Evolutionary conservation across 2,113 vertebrate genomes (phyloP).

Genomic region (Rhinolophus sinicus): DNA sequence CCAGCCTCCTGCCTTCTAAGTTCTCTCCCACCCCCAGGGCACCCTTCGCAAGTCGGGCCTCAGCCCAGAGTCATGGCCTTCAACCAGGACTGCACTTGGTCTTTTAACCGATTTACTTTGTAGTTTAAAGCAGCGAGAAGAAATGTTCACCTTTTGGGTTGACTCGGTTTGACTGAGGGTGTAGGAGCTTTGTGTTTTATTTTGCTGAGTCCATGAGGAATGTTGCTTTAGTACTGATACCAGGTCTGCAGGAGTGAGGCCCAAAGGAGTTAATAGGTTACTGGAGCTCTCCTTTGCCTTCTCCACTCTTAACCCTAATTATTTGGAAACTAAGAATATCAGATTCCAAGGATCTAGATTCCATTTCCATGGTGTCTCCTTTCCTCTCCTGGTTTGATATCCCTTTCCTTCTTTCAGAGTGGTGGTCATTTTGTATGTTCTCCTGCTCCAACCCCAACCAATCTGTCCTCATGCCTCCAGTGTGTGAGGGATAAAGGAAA

Average conservation of each 20-base stretch:
- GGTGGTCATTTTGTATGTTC: not conserved
- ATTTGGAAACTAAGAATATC: conserved; percentile 22
- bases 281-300: not conserved
- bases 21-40: not conserved
- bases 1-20: not conserved
- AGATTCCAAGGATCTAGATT: conserved; percentile 26
- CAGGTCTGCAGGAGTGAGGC: not conserved
- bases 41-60: not conserved
- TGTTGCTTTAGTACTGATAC: not conserved
- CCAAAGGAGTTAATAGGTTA: not conserved
- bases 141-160: not conserved
- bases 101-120: not conserved
- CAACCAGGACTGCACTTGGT: not conserved
- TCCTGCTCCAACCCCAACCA: not conserved
- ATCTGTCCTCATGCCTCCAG: not conserved
- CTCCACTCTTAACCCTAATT: not conserved
- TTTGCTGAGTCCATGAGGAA: not conserved
- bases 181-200: not conserved
- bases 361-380: not conserved
- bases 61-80: no score
- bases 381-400: not conserved
- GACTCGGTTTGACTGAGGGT: not conserved
- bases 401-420: not conserved
- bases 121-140: not conserved
- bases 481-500: not conserved